phyloP scores from a whole-genome alignment of 53 echinoderm and acorn worm genomes.

The Glandiceps talaboti region DNA sequence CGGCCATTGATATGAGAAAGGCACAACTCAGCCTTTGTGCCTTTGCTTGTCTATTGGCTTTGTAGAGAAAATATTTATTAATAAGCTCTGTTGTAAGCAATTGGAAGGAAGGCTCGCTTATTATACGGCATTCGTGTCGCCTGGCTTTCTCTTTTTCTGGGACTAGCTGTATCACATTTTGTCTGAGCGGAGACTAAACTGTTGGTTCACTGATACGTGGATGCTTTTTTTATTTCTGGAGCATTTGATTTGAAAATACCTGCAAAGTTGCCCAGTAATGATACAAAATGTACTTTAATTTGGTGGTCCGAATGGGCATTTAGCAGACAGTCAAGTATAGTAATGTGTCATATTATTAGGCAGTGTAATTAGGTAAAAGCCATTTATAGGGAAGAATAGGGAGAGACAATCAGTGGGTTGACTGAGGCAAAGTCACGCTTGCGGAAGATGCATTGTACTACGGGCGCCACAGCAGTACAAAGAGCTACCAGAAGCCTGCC shows the following conservation, averaged over 20 bases:
- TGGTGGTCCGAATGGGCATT: slow-evolving; percentile 1
- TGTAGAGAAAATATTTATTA: neutral
- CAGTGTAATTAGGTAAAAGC: neutral
- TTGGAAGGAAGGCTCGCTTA: neutral
- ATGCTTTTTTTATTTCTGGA: neutral
- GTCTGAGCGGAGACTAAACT: neutral
- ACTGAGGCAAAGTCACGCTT: slow-evolving; percentile 1
- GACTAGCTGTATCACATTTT: neutral
- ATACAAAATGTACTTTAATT: neutral
- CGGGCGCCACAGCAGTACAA: neutral
- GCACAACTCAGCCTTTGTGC: neutral
- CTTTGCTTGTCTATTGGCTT: neutral
- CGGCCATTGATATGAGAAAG: neutral
- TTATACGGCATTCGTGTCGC: neutral
- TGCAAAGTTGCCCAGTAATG: neutral
- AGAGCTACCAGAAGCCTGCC: neutral
- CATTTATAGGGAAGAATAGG: neutral
- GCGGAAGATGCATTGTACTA: neutral
- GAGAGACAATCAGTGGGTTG: neutral
- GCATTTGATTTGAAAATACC: neutral
- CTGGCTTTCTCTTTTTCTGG: neutral
- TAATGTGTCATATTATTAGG: neutral
- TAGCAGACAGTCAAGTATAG: neutral
- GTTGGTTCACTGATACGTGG: neutral
- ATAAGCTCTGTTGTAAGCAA: neutral